Evolutionary conservation across 2,888 invertebrate species (phyloP).

Genomic region (Tenthredo notha): DNA sequence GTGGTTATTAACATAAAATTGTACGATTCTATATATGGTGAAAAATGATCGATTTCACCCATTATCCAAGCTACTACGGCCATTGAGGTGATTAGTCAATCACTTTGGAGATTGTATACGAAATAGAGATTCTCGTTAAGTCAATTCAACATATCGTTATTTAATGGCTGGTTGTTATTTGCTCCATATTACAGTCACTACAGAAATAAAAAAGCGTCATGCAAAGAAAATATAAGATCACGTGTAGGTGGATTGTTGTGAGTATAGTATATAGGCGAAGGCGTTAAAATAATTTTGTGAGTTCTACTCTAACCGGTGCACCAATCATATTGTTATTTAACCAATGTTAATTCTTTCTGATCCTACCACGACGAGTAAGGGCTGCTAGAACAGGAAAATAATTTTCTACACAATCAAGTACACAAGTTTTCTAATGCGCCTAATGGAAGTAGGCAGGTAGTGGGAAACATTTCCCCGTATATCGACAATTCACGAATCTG

Average conservation of each 20-base stretch:
- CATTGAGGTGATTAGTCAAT: not conserved
- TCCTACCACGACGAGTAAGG: conserved; percentile 60
- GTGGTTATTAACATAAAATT: not conserved
- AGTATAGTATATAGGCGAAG: conserved; percentile 41
- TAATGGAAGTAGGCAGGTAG: not conserved
- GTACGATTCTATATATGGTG: not conserved
- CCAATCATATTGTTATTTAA: conserved; percentile 27
- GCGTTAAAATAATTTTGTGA: conserved; percentile 23
- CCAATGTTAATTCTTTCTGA: conserved; percentile 38
- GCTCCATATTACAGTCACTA: conserved; percentile 2
- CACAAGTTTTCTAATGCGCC: conserved; percentile 1
- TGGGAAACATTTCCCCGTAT: not conserved
- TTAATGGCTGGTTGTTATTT: not conserved
- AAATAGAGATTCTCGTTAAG: not conserved
- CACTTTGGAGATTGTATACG: not conserved
- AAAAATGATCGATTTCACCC: not conserved
- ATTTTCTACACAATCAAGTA: conserved; percentile 46
- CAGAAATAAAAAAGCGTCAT: conserved; percentile 51
- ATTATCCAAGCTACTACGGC: not conserved
- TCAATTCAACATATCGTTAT: not conserved
- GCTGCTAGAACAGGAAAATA: conserved; percentile 61
- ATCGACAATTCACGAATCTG: not conserved
- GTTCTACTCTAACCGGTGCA: conserved; percentile 48
- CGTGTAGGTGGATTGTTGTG: conserved; percentile 49
- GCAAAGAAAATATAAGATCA: conserved; percentile 49